Evolutionary conservation across 2,113 vertebrate genomes (phyloP), one percentile per base, ranked within the genome.

Genomic region (Puffinus mauretanicus): DNA sequence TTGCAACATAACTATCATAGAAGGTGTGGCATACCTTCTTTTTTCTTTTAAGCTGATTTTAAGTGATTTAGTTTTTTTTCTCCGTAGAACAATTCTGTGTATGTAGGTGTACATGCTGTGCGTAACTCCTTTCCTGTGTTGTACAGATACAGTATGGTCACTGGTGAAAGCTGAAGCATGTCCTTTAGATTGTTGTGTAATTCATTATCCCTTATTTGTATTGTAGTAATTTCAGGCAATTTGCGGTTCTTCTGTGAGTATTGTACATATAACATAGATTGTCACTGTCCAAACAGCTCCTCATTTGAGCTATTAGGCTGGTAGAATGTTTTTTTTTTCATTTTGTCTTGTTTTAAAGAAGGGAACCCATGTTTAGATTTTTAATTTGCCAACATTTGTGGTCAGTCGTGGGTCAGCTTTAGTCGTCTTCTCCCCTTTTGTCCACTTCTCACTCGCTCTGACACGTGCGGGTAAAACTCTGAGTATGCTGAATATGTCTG

Each of bases 311-410:
- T 70, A 1, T 54, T 84, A 34, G 34, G 5, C 29, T 69, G 47
- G 10, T 26, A 81, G 42, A 58, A 61, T 80, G 16, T 11, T 10
- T 13, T 57, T 0, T 0, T 55, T 60, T 76, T 52, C 0, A 1
- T 80, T 42, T 79, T 32, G 5, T 47, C 30, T 47, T 21, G 4
- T 80, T 88, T 78, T 71, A 29, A 22, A 69, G 67, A 58, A 47
- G n/a, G 19, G 11, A 86, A 47, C 6, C 14, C 12, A 38, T 5
- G 1, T 13, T 32, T 70, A 30, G 13, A 15, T 72, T 61, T 76
- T 49, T 55, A 32, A 69, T 46, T 15, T 66, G 21, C 22, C 46
- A 65, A 11, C 5, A 3, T 70, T 66, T 54, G 26, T 27, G n/a
- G 19, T 44, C 21, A 66, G 21, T 29, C 1, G 0, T 44, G 12